Evolutionary conservation across 2,797 vertebrate genomes (phyloP), one percentile per base, ranked within the genome.

Genomic region (Lemur catta): DNA sequence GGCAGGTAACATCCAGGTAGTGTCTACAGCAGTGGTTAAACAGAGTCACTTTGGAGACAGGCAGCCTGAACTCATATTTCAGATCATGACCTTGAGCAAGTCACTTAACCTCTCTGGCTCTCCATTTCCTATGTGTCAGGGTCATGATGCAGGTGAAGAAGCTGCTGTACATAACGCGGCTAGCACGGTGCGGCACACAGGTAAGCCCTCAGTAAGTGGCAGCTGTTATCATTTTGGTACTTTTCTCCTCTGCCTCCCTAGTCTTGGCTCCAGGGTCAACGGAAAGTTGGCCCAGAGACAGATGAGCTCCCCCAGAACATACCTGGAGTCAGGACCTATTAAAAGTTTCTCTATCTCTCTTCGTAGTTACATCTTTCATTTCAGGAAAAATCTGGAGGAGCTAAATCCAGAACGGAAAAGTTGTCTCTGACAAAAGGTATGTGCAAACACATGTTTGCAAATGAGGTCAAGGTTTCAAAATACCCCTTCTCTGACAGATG

Each of bases 391-490:
- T 97, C 89, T 4, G 91, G 82, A 98, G 96, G 93, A 65, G 7
- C 98, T 98, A 98, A 98, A 98, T 98, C 86, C 85, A 92, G 98
- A 97, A 93, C 52, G 98, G 98, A 98, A 99, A 98, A 89, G 97
- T 76, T 98, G 93, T 97, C 96, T 97, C 97, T 97, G 97, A 98
- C 76, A 18, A 82, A 80, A 95, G 94, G 80, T 90, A 95, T 93
- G 94, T 22, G 96, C 93, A 76, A 93, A 80, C 96, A 96, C 97
- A 97, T 98, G 98, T 97, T 98, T 76, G 96, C 65, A 96, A 98
- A 98, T 98, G 98, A 98, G 97, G 97, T 99, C 98, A 99, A 96
- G 96, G 94, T 96, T 98, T 98, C 98, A 98, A 98, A 98, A 99
- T 98, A 99, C 97, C 96, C 92, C 86, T 96, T 90, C 95, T 97